These are phyloP conservation scores for Hydrolagus affinis DNA, from an alignment of 2,113 vertebrate genomes.

Conservation along the genomic window DNA sequence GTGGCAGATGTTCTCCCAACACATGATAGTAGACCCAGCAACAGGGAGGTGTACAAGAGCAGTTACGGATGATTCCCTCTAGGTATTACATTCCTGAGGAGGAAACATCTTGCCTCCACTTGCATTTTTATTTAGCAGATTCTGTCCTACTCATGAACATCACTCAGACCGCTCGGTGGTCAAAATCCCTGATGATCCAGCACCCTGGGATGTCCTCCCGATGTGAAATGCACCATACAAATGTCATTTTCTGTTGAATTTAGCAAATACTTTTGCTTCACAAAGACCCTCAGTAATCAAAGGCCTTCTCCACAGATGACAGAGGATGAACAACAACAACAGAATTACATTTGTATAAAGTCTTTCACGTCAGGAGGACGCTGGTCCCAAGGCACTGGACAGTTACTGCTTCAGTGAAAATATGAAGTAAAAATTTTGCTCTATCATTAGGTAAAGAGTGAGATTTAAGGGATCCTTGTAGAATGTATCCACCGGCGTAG, in stretches of 20 bases:
- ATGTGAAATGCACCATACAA: not conserved
- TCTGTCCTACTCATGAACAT: too few relatives aligned
- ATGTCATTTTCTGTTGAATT: not conserved
- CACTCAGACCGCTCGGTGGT: too few relatives aligned
- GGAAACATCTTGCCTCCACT: too few relatives aligned
- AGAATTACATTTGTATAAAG: too few relatives aligned
- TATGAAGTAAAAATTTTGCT: not conserved
- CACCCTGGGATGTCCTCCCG: too few relatives aligned
- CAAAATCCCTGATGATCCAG: too few relatives aligned
- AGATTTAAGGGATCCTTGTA: not conserved
- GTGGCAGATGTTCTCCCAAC: not conserved
- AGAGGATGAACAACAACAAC: not conserved
- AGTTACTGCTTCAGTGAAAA: slow-evolving; percentile 9
- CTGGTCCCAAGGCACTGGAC: too few relatives aligned
- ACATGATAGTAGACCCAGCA: not conserved
- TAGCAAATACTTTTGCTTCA: not conserved
- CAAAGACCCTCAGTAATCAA: not conserved
- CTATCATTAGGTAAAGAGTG: not conserved
- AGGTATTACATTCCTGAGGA: too few relatives aligned
- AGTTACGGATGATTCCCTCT: not conserved
- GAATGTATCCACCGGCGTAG: not conserved
- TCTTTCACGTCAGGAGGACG: too few relatives aligned
- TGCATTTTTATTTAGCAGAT: too few relatives aligned
- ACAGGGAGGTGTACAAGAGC: not conserved
- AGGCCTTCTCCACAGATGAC: not conserved